Conservation (phyloP, 2,888 invertebrate species). For the Parasteatoda lunata region DNA sequence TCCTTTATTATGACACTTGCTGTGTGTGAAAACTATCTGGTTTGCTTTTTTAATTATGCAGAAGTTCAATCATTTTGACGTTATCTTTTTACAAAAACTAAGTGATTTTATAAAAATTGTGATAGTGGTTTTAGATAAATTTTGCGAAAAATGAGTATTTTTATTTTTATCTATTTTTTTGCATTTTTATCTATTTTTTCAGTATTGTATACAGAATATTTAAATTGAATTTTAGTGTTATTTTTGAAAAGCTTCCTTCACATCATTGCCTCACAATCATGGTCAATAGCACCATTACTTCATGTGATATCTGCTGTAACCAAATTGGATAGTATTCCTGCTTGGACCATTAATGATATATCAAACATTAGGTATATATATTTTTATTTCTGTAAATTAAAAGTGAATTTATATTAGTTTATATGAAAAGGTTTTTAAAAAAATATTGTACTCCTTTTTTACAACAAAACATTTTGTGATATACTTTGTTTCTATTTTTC, state of each 20-base stretch:
- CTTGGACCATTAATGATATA: slow-evolving; percentile 38
- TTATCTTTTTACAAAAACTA: no score
- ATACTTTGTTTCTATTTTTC: neutral
- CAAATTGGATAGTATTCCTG: slow-evolving; percentile 17
- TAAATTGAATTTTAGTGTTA: neutral
- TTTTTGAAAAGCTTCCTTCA: slow-evolving; percentile 27
- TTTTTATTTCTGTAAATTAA: neutral
- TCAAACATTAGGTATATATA: slow-evolving; percentile 27
- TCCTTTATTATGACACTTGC: no score
- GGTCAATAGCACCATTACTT: slow-evolving; percentile 47
- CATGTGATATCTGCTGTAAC: slow-evolving; percentile 32
- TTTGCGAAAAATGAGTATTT: no score
- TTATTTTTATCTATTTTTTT: no score
- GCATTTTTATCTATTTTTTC: no score
- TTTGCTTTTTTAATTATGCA: no score
- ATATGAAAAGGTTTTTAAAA: neutral
- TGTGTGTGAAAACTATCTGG: no score
- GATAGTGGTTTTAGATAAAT: no score
- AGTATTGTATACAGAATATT: no score
- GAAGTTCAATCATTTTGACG: no score
- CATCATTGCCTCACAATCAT: slow-evolving; percentile 45
- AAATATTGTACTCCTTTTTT: neutral
- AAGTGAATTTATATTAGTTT: neutral
- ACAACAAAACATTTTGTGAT: neutral
- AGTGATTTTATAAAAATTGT: no score